These are phyloP conservation scores for Drosophila sulfurigaster DNA, from an alignment of 1,140 invertebrate species.

Conservation along the genomic window DNA sequence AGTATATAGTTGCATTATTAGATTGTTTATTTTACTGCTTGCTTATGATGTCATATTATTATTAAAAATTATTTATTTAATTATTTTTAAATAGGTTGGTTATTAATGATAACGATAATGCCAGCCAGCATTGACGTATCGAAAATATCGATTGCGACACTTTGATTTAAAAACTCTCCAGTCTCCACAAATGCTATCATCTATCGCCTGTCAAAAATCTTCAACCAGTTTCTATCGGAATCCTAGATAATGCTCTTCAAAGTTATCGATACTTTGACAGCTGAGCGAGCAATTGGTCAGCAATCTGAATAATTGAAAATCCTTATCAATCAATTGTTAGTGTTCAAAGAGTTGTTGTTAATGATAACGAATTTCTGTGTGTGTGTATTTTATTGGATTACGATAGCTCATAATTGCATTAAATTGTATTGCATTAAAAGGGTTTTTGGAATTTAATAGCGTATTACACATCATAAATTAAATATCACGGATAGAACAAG, in stretches of 20 bases:
- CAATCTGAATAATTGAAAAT: background rate
- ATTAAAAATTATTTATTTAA: no score
- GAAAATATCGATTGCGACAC: background rate
- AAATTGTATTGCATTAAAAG: background rate
- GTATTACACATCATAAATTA: background rate
- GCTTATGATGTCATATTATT: no score
- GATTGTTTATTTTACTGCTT: no score
- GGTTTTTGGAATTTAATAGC: background rate
- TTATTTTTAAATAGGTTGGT: background rate
- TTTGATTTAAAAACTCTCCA: background rate
- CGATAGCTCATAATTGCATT: no score
- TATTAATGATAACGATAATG: background rate
- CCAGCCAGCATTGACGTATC: background rate
- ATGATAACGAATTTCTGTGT: background rate
- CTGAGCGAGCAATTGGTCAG: background rate
- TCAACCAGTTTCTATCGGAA: background rate
- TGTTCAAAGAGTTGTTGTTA: no score
- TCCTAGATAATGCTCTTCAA: background rate
- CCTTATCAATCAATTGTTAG: no score
- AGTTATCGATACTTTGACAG: background rate
- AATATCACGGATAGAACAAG: background rate
- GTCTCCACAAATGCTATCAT: background rate
- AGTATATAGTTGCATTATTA: no score
- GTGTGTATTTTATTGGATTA: background rate
- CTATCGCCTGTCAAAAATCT: background rate